Evolutionary conservation across 92 coral and sea anemone genomes (phyloP).

Genomic region (Siderastrea siderea): DNA sequence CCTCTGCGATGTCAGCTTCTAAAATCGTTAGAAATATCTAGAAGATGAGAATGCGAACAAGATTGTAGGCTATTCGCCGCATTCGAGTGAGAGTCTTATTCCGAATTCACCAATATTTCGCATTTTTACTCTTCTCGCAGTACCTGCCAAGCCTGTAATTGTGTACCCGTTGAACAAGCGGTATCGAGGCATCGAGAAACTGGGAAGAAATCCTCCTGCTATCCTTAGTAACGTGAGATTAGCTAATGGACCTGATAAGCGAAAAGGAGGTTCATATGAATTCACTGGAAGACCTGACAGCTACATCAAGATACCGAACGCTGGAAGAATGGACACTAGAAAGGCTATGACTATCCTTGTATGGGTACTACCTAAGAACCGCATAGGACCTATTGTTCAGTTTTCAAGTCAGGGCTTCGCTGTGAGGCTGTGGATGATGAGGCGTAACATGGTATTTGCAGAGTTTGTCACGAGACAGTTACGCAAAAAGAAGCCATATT

Average conservation of each 20-base stretch:
- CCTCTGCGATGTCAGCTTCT: too few species aligned
- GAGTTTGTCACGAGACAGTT: constrained; percentile 75
- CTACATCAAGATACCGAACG: constrained; percentile 77
- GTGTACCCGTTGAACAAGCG: constrained; percentile 73
- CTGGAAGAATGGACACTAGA: constrained; percentile 73
- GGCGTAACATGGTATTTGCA: constrained; percentile 74
- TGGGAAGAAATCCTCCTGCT: constrained; percentile 68
- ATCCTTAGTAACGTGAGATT: constrained; percentile 50
- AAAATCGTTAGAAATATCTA: too few species aligned
- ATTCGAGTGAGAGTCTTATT: too few species aligned
- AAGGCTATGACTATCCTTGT: constrained; percentile 79
- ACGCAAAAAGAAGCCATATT: constrained; percentile 54
- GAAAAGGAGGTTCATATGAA: constrained; percentile 66
- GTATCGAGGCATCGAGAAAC: constrained; percentile 55
- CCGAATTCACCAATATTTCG: background rate
- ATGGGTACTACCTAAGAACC: constrained; percentile 79
- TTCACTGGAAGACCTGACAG: constrained; percentile 83
- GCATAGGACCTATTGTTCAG: constrained; percentile 83
- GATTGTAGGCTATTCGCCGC: too few species aligned
- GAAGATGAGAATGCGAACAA: too few species aligned
- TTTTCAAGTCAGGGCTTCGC: constrained; percentile 72
- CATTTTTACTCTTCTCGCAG: constrained; percentile 22
- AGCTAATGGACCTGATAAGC: constrained; percentile 69
- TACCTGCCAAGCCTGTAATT: constrained; percentile 62
- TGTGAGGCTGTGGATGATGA: constrained; percentile 79